phyloP scores from a whole-genome alignment of 2,888 invertebrate genomes.

The Diloba caeruleocephala region DNA sequence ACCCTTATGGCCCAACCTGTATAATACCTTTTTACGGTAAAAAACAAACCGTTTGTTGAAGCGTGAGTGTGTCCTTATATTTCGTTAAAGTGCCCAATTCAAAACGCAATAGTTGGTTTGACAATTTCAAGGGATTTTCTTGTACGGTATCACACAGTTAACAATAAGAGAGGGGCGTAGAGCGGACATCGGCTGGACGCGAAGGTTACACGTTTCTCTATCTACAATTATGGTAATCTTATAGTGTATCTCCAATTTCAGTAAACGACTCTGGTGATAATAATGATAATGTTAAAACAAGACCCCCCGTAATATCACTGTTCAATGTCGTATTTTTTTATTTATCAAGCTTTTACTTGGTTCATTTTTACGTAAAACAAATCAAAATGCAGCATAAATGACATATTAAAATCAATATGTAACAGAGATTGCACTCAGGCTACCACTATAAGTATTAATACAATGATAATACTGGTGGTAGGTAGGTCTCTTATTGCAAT shows the following conservation, averaged over 20 bases:
- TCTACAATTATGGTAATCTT: slow-evolving; percentile 79
- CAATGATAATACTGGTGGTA: too few relatives aligned
- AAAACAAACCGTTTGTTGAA: slow-evolving; percentile 4
- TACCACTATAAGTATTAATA: too few relatives aligned
- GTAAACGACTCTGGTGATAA: slow-evolving; percentile 64
- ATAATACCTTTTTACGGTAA: slow-evolving; percentile 7
- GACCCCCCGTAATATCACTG: slow-evolving; percentile 24
- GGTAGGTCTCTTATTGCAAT: too few relatives aligned
- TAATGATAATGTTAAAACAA: slow-evolving; percentile 52
- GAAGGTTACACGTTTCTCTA: slow-evolving; percentile 61
- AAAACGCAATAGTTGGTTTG: slow-evolving; percentile 52
- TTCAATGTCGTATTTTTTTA: slow-evolving; percentile 6
- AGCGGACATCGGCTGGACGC: slow-evolving; percentile 57
- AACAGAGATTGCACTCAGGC: too few relatives aligned
- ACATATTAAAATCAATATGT: too few relatives aligned
- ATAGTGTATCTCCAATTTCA: slow-evolving; percentile 73
- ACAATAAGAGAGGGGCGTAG: slow-evolving; percentile 63
- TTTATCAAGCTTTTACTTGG: not conserved
- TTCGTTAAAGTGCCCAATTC: slow-evolving; percentile 49
- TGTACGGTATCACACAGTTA: slow-evolving; percentile 53
- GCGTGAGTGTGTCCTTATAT: slow-evolving; percentile 24
- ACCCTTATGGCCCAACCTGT: too few relatives aligned
- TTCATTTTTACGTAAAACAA: too few relatives aligned
- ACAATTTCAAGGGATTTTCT: slow-evolving; percentile 67
- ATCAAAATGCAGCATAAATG: too few relatives aligned